phyloP scores from a whole-genome alignment of 2,113 vertebrate species.

The Atrichornis clamosus region DNA sequence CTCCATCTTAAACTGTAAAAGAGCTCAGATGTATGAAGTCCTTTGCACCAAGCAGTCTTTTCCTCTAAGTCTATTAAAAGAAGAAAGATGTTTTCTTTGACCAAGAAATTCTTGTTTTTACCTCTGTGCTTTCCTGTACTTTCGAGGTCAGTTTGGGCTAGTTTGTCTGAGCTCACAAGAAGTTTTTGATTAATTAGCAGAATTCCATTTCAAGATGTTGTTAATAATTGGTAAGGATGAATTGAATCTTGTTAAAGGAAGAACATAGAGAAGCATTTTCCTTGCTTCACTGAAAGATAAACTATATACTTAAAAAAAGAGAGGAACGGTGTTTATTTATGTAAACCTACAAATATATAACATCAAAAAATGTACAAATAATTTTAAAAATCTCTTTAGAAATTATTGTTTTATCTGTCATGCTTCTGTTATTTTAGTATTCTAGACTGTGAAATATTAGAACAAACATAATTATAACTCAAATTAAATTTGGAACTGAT shows the following conservation, averaged over 20 bases:
- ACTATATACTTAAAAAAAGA: background rate
- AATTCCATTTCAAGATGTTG: background rate
- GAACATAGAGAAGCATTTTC: background rate
- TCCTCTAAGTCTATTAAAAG: conserved; percentile 28
- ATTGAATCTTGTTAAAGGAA: background rate
- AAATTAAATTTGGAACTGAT: background rate
- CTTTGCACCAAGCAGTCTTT: background rate
- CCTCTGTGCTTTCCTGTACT: conserved; percentile 25
- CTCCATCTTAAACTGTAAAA: background rate
- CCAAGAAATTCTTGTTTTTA: conserved; percentile 1
- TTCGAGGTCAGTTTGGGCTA: conserved; percentile 13
- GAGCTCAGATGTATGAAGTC: background rate
- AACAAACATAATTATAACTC: background rate
- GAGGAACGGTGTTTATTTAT: background rate
- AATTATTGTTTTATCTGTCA: background rate
- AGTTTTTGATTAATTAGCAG: conserved; percentile 46
- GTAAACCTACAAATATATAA: background rate
- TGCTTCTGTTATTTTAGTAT: background rate
- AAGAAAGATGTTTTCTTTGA: conserved; percentile 46
- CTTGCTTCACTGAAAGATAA: background rate
- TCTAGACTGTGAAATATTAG: background rate
- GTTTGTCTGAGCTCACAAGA: conserved; percentile 11
- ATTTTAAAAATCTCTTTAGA: background rate
- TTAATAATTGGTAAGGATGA: background rate
- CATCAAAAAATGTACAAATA: background rate